Percentiles rank a stretch among this genome's conserved stretches.
These are phyloP conservation scores for Echiichthys vipera DNA, from an alignment of 2,797 vertebrate genomes.

Conservation along the genomic window DNA sequence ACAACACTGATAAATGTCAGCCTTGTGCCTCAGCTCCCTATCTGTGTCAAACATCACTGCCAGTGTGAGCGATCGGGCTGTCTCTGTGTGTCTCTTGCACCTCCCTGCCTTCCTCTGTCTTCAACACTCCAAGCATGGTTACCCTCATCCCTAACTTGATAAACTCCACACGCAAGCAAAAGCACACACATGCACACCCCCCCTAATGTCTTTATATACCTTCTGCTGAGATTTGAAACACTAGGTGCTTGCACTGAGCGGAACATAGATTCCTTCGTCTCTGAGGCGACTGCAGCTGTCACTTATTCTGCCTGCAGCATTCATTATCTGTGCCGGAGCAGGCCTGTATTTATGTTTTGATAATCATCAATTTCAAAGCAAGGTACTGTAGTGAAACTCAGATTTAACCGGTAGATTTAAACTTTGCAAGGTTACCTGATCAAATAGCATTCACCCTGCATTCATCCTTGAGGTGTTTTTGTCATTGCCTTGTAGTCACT, in stretches of 20 bases:
- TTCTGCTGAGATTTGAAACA: constrained; percentile 1
- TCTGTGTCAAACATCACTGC: constrained; percentile 28
- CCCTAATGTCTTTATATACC: background rate
- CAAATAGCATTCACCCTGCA: no score
- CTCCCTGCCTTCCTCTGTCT: background rate
- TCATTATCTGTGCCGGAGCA: constrained; percentile 14
- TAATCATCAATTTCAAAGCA: constrained; percentile 15
- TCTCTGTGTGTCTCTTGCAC: constrained; percentile 7
- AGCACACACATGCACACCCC: background rate
- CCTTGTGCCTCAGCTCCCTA: constrained; percentile 11
- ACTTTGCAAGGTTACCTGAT: constrained; percentile 29
- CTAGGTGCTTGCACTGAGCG: background rate
- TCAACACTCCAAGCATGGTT: constrained; percentile 1
- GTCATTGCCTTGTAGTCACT: no score
- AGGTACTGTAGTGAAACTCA: background rate
- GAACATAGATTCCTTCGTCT: constrained; percentile 22
- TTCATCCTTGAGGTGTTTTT: no score
- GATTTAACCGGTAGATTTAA: constrained; percentile 14
- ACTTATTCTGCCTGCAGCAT: constrained; percentile 21
- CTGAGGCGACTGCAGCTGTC: background rate
- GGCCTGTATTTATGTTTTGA: constrained; percentile 3
- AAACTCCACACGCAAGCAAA: constrained; percentile 5
- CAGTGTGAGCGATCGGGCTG: constrained; percentile 4
- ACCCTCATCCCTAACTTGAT: constrained; percentile 3
- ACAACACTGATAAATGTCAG: constrained; percentile 58